phyloP scores from a whole-genome alignment of 1,140 invertebrate species.

The Apis dorsata region DNA sequence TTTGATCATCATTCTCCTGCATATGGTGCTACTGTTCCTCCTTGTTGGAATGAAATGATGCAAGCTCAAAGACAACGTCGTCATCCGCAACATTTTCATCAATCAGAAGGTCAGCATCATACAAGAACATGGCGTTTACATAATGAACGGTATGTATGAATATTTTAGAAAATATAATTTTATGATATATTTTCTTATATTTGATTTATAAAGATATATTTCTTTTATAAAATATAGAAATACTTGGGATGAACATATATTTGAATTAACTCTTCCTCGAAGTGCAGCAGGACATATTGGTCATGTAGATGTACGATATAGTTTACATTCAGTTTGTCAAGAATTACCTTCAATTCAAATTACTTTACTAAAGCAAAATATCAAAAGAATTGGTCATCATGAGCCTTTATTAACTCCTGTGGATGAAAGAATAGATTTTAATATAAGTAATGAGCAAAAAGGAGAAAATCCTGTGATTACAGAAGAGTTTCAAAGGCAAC shows the following conservation, averaged over 20 bases:
- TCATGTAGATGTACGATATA: constrained; percentile 93
- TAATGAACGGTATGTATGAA: constrained; percentile 84
- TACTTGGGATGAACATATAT: constrained; percentile 95
- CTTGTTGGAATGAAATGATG: constrained; percentile 95
- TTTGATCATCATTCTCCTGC: constrained; percentile 83
- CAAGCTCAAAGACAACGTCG: constrained; percentile 92
- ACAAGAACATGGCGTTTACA: constrained; percentile 93
- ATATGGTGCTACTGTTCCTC: constrained; percentile 93
- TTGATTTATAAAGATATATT: neutral
- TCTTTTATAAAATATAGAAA: constrained; percentile 77
- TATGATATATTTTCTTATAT: neutral
- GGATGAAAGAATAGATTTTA: constrained; percentile 84
- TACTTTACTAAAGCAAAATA: constrained; percentile 91
- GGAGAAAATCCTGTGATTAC: constrained; percentile 88
- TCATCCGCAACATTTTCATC: constrained; percentile 88
- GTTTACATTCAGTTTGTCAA: constrained; percentile 86
- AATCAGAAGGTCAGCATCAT: constrained; percentile 88
- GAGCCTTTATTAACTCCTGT: constrained; percentile 76
- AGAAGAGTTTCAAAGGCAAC: constrained; percentile 90
- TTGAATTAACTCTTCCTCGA: constrained; percentile 91
- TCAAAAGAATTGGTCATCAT: constrained; percentile 84
- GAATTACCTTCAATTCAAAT: constrained; percentile 85
- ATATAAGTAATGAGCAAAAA: constrained; percentile 79
- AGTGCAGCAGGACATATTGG: constrained; percentile 86
- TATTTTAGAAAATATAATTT: neutral